These are phyloP conservation scores for Dreissena polymorpha DNA, from an alignment of 1,140 invertebrate genomes.

Conservation along the genomic window DNA sequence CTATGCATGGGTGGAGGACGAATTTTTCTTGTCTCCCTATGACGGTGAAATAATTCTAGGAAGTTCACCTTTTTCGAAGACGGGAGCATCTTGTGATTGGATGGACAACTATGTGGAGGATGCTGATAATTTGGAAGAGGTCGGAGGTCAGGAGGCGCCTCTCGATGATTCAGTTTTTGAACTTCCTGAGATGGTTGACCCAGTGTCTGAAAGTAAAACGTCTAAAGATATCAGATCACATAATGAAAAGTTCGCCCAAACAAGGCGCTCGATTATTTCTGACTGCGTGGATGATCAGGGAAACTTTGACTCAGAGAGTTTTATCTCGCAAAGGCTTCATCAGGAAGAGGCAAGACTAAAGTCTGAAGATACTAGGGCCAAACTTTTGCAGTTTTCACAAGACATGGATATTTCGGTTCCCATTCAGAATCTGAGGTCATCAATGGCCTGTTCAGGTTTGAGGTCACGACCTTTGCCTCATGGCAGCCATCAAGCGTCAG, in stretches of 20 bases:
- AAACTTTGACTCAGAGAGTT: conserved; percentile 42
- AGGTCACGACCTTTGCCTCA: conserved; percentile 29
- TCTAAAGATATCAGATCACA: too few relatives aligned
- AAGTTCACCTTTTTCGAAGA: conserved; percentile 63
- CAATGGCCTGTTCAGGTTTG: neutral
- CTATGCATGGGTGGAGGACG: conserved; percentile 74
- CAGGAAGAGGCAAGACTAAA: conserved; percentile 32
- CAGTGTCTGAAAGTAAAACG: neutral
- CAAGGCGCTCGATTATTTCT: conserved; percentile 40
- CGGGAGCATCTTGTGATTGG: conserved; percentile 65
- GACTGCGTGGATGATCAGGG: conserved; percentile 38
- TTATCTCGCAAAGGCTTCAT: conserved; percentile 37
- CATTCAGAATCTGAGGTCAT: conserved; percentile 17
- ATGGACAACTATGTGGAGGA: conserved; percentile 62
- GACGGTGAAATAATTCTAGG: conserved; percentile 72
- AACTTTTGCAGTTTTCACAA: neutral
- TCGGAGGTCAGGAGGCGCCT: conserved; percentile 37
- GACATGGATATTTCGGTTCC: conserved; percentile 19
- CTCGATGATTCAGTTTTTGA: conserved; percentile 28
- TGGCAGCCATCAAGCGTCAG: conserved; percentile 1
- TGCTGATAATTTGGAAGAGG: conserved; percentile 21
- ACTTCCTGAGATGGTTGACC: conserved; percentile 2
- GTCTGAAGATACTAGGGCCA: neutral
- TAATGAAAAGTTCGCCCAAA: neutral
- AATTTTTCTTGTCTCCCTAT: conserved; percentile 71